These are phyloP conservation scores for Cathartes aura DNA, from an alignment of 2,113 vertebrate genomes.

Conservation along the genomic window DNA sequence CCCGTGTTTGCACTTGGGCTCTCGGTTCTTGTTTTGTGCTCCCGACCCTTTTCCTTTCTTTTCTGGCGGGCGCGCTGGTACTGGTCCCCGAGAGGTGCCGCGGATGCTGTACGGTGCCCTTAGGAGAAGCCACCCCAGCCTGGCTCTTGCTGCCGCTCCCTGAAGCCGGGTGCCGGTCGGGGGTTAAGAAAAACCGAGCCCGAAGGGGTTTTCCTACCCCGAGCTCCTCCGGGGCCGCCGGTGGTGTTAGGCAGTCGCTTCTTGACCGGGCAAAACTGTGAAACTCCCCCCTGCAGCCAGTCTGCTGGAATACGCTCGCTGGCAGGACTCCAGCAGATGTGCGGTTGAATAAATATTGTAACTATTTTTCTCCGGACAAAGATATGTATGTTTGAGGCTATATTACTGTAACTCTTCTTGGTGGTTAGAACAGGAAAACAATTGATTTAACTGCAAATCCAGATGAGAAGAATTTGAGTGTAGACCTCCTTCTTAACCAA, in stretches of 20 bases:
- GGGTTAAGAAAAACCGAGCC: background rate
- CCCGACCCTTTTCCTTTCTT: background rate
- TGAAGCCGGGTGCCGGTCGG: background rate
- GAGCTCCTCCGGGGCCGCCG: background rate
- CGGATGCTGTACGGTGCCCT: background rate
- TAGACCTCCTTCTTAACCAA: background rate
- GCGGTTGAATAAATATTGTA: background rate
- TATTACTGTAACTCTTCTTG: background rate
- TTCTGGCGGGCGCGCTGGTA: background rate
- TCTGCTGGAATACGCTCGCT: background rate
- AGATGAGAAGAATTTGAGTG: background rate
- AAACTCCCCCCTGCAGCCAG: background rate
- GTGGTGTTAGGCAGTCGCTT: background rate
- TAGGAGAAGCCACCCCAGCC: background rate
- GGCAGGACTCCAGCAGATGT: background rate
- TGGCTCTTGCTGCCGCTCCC: accelerated
- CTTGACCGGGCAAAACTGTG: background rate
- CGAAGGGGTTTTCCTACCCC: background rate
- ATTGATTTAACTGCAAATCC: background rate
- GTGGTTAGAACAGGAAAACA: background rate
- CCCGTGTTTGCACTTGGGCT: background rate
- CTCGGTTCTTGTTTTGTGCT: background rate
- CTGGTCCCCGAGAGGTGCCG: background rate
- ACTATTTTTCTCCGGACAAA: background rate
- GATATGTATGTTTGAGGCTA: accelerated